phyloP scores from a whole-genome alignment of 2,113 vertebrate genomes.

The Gopherus evgoodei region DNA sequence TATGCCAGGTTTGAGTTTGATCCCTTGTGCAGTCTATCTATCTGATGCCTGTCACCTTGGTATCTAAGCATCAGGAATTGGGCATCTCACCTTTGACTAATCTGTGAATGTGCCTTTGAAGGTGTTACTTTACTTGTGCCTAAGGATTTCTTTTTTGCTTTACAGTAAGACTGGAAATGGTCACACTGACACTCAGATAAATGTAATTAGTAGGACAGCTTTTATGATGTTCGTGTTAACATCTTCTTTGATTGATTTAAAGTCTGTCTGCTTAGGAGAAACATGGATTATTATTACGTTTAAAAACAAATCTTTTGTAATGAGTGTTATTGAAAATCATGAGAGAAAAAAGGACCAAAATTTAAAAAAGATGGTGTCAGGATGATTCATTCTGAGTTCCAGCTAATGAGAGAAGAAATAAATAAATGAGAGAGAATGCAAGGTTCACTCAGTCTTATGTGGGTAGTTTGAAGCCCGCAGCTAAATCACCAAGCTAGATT shows the following conservation, averaged over 20 bases:
- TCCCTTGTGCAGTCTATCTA: not conserved
- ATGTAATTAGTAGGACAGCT: not conserved
- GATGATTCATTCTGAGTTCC: not conserved
- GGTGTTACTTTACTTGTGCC: not conserved
- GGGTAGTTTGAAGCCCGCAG: not conserved
- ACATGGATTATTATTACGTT: not conserved
- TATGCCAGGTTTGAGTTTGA: not conserved
- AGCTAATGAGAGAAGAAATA: not conserved
- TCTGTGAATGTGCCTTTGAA: not conserved
- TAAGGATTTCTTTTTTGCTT: not conserved
- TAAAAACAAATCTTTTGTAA: not conserved
- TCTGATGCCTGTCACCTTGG: not conserved
- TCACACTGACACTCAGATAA: not conserved
- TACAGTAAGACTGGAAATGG: not conserved
- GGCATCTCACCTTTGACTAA: not conserved
- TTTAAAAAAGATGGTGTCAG: not conserved
- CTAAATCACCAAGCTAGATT: not conserved
- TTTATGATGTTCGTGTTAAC: not conserved
- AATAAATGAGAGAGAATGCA: not conserved
- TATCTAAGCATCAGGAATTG: not conserved
- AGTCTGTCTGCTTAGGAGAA: not conserved
- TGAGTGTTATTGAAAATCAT: not conserved
- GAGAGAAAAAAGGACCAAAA: not conserved
- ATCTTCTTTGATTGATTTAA: not conserved
- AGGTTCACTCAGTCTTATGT: not conserved